Evolutionary conservation across 2,888 invertebrate genomes (phyloP).

Genomic region (Parnassius orleans): DNA sequence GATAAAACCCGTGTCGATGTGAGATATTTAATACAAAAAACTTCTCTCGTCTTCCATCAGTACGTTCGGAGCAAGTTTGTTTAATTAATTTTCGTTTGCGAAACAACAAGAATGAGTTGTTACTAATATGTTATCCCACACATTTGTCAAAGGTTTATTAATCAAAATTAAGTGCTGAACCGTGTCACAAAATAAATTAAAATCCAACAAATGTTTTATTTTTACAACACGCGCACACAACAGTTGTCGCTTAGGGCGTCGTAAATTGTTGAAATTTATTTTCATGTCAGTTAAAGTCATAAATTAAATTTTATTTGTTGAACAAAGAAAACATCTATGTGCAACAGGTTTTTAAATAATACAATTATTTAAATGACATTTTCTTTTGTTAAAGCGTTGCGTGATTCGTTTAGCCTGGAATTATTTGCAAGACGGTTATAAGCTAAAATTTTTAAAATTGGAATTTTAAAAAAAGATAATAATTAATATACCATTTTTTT

Average conservation of each 20-base stretch:
- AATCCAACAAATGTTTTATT: neutral
- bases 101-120: neutral
- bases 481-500: too few species aligned
- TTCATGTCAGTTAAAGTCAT: neutral
- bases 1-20: too few species aligned
- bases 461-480: too few species aligned
- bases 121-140: neutral
- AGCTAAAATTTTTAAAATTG: too few species aligned
- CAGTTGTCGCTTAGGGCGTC: conserved; percentile 13
- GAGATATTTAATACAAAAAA: too few species aligned
- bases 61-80: neutral
- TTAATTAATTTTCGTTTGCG: neutral
- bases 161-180: conserved; percentile 12
- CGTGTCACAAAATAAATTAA: conserved; percentile 14
- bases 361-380: conserved; percentile 5
- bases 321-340: conserved; percentile 6
- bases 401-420: conserved; percentile 5
- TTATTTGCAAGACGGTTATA: neutral
- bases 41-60: too few species aligned
- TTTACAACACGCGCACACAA: conserved; percentile 2
- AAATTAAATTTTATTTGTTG: conserved; percentile 14
- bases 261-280: conserved; percentile 20
- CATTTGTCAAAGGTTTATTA: conserved; percentile 6
- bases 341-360: conserved; percentile 9
- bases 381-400: neutral